phyloP scores from a whole-genome alignment of 2,113 vertebrate genomes.

The Hystrix brachyura region DNA sequence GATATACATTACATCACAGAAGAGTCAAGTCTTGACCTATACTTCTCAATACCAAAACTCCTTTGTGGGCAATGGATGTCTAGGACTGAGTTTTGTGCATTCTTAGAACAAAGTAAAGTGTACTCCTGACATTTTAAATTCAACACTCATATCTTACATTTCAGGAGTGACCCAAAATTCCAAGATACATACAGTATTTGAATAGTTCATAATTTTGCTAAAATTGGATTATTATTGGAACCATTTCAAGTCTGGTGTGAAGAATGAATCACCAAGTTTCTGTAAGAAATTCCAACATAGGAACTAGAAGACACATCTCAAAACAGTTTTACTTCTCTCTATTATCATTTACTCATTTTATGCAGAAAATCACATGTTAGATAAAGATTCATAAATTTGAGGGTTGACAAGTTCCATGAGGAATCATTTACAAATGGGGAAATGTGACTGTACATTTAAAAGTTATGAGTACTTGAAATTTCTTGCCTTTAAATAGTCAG shows the following conservation, averaged over 20 bases:
- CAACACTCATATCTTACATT: not conserved
- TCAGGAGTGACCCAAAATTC: not conserved
- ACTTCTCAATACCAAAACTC: not conserved
- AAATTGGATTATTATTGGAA: not conserved
- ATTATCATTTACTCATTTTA: constrained; percentile 9
- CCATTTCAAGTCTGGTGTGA: not conserved
- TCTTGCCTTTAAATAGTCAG: constrained; percentile 32
- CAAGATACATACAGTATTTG: not conserved
- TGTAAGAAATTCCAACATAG: not conserved
- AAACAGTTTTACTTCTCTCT: not conserved
- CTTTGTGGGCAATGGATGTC: not conserved
- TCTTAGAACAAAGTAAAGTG: constrained; percentile 24
- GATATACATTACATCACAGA: not conserved
- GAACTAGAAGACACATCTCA: not conserved
- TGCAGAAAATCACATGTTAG: constrained; percentile 42
- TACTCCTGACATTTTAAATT: not conserved
- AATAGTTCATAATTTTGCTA: not conserved
- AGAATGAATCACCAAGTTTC: not conserved
- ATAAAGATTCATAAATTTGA: constrained; percentile 27
- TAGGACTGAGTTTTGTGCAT: not conserved
- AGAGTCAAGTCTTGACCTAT: not conserved
- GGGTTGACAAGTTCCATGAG: constrained; percentile 45
- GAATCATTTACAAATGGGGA: not conserved
- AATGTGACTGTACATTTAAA: constrained; percentile 1
- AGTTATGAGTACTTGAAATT: constrained; percentile 67